phyloP scores from a whole-genome alignment of 2,113 vertebrate species.

The Forbesichthys papilliferus region DNA sequence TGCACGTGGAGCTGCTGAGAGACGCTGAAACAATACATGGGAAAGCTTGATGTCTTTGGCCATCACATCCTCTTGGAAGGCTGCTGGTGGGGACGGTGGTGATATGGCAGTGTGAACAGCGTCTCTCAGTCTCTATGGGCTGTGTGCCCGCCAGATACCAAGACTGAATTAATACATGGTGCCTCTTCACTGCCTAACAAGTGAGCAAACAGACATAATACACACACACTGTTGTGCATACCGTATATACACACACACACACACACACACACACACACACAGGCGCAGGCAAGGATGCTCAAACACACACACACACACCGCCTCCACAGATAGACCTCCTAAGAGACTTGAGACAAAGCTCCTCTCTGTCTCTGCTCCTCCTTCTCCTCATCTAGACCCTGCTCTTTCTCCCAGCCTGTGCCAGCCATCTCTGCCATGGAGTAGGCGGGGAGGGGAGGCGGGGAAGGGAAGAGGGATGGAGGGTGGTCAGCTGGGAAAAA shows the following conservation, averaged over 20 bases:
- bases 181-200: constrained; percentile 13
- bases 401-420: constrained; percentile 20
- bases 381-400: constrained; percentile 23
- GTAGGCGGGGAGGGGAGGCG: neutral
- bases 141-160: constrained; percentile 2
- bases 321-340: neutral
- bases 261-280: neutral
- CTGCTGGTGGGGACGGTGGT: constrained; percentile 12
- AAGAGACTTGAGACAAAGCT: neutral
- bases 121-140: too few species aligned
- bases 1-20: constrained; percentile 17
- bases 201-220: constrained; percentile 13
- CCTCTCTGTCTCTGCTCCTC: constrained; percentile 47
- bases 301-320: neutral
- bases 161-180: constrained; percentile 21
- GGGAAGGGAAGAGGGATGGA: neutral
- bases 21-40: constrained; percentile 37
- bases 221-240: constrained; percentile 10
- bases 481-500: constrained; percentile 38
- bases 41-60: too few species aligned
- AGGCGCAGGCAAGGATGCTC: neutral
- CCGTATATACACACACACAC: neutral
- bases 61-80: constrained; percentile 33
- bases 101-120: too few species aligned
- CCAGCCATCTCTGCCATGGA: constrained; percentile 31